phyloP scores from a whole-genome alignment of 2,113 vertebrate genomes.

The Mellivora capensis region DNA sequence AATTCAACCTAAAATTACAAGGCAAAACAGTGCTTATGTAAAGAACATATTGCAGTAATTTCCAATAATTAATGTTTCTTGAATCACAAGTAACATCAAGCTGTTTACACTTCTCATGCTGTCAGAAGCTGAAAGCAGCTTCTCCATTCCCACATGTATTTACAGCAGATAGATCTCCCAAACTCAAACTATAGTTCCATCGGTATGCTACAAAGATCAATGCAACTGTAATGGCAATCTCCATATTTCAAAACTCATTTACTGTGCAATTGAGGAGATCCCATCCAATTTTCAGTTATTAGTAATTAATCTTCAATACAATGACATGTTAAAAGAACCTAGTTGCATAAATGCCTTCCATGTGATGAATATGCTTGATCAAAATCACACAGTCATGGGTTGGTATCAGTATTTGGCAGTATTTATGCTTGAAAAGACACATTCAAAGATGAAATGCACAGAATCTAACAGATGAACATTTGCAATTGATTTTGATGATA shows the following conservation, averaged over 20 bases:
- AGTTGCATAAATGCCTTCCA: background rate
- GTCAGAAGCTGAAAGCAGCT: background rate
- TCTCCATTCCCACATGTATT: background rate
- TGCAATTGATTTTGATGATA: background rate
- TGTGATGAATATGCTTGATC: background rate
- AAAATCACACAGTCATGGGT: background rate
- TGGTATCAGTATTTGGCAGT: background rate
- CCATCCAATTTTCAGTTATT: background rate
- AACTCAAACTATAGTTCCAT: background rate
- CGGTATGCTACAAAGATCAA: background rate
- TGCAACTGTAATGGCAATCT: background rate
- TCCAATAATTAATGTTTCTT: background rate
- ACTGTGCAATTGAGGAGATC: background rate
- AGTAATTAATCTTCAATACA: background rate
- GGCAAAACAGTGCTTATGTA: background rate
- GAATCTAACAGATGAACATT: background rate
- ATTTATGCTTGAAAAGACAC: background rate
- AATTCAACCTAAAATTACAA: background rate
- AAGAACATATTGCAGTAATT: background rate
- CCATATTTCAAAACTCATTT: background rate
- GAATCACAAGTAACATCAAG: background rate
- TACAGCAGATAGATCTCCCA: background rate
- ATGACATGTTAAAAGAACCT: background rate
- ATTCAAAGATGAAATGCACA: background rate
- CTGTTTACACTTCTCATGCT: background rate